Evolutionary conservation across 2,113 vertebrate genomes (phyloP).

Genomic region (Donacobius atricapilla): DNA sequence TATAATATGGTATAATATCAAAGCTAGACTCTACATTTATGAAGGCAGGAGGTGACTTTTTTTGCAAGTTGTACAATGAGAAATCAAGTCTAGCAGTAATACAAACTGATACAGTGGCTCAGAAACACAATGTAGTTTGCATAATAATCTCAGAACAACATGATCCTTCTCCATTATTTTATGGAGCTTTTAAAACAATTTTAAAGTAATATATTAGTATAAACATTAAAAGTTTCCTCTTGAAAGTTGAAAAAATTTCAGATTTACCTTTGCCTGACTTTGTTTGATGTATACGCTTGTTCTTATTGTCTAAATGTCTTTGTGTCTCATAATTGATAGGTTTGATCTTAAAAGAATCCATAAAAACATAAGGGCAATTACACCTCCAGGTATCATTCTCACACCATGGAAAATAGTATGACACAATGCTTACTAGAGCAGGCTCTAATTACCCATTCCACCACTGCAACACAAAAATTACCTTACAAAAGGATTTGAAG

Average conservation of each 20-base stretch:
- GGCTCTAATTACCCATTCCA: constrained; percentile 43
- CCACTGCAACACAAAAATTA: constrained; percentile 14
- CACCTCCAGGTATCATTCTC: constrained; percentile 65
- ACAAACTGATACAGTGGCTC: not conserved
- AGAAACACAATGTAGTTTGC: not conserved
- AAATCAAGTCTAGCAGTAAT: not conserved
- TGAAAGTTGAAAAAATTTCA: constrained; percentile 25
- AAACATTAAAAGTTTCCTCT: constrained; percentile 11
- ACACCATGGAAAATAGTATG: constrained; percentile 32
- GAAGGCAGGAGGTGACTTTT: not conserved
- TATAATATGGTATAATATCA: not conserved
- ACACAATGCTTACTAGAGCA: constrained; percentile 42
- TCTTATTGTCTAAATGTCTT: constrained; percentile 55
- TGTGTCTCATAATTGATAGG: constrained; percentile 50
- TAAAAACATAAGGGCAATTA: constrained; percentile 71
- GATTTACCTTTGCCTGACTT: constrained; percentile 55
- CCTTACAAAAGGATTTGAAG: not conserved
- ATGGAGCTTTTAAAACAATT: not conserved
- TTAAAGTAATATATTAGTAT: not conserved
- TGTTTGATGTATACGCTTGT: constrained; percentile 6
- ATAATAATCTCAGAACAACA: not conserved
- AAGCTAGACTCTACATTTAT: not conserved
- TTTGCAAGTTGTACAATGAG: not conserved
- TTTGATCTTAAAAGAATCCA: constrained; percentile 70
- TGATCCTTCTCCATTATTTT: not conserved